Evolutionary conservation across 2,797 vertebrate species (phyloP), one percentile per base, ranked within the genome.

Genomic region (Cuniculus paca): DNA sequence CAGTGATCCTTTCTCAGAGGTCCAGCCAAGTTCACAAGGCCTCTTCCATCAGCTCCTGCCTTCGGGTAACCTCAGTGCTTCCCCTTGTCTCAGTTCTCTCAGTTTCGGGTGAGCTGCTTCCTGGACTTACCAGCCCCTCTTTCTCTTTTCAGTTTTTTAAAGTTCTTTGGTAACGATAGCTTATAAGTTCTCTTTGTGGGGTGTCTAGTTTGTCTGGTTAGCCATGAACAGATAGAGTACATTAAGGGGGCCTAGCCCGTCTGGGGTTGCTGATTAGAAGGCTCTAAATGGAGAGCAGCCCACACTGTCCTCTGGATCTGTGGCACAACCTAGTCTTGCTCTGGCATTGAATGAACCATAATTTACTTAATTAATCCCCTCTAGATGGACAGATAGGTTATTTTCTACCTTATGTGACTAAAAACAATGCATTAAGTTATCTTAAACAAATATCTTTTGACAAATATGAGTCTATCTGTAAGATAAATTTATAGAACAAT

Each of bases 401-500:
- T 1, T 83, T 88, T 56, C 78, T 45, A n/a, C 34, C 19, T 80
- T 97, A 79, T 48, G 9, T 70, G 52, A 82, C 70, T 90, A 48
- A 20, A 88, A 77, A 91, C 72, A 82, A 91, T 81, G n/a, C 72
- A 80, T 81, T 60, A 68, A 93, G 65, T 10, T 82, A 83, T 28
- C 39, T 94, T 65, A 86, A 92, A 65, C 79, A 48, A 39, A 61
- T 42, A 28, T 50, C 90, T 91, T 88, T 81, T 72, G 77, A 77
- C 34, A 19, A n/a, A 10, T 42, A 42, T n/a, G 56, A 68, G 11
- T 31, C 42, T 70, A 56, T 58, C 45, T 54, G 26, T 77, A 91
- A 81, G 88, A 54, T 52, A 82, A 79, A 89, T 39, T 93, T 90
- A 54, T 31, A 85, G 81, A 95, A 77, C 56, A 91, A 95, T n/a